phyloP scores from a whole-genome alignment of 2,888 invertebrate genomes.

The Oligia latruncula region DNA sequence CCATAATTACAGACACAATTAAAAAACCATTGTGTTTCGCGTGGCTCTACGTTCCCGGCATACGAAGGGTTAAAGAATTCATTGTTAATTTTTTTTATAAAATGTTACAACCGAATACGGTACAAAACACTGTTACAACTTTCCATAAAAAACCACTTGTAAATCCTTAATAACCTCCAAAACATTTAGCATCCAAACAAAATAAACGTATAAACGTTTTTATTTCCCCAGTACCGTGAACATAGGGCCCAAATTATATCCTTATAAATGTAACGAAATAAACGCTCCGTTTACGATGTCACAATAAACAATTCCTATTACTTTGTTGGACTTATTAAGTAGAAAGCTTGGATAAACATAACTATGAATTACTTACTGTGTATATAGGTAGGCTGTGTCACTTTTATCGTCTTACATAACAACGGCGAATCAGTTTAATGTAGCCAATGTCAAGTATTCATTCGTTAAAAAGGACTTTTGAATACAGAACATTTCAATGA shows the following conservation, averaged over 20 bases:
- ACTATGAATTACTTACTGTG: slow-evolving; percentile 25
- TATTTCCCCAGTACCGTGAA: slow-evolving; percentile 63
- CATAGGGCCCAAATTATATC: slow-evolving; percentile 68
- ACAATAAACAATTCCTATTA: slow-evolving; percentile 72
- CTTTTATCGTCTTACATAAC: slow-evolving; percentile 24
- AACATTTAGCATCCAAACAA: slow-evolving; percentile 39
- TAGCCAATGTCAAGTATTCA: neutral
- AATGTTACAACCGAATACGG: neutral
- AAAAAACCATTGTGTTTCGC: no score
- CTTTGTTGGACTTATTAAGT: slow-evolving; percentile 76
- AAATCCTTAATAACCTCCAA: slow-evolving; percentile 30
- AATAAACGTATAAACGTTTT: slow-evolving; percentile 43
- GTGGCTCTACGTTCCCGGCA: no score
- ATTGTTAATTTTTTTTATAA: neutral
- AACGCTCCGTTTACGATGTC: slow-evolving; percentile 75
- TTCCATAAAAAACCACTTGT: slow-evolving; percentile 2
- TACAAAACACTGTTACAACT: neutral
- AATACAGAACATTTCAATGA: neutral
- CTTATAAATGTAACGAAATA: slow-evolving; percentile 70
- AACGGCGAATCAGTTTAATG: neutral
- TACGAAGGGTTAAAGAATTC: no score
- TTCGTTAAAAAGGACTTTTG: neutral
- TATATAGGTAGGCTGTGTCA: neutral
- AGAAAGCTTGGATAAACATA: slow-evolving; percentile 72
- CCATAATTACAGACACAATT: no score